phyloP scores from a whole-genome alignment of 2,113 vertebrate species.

The Podilymbus podiceps region DNA sequence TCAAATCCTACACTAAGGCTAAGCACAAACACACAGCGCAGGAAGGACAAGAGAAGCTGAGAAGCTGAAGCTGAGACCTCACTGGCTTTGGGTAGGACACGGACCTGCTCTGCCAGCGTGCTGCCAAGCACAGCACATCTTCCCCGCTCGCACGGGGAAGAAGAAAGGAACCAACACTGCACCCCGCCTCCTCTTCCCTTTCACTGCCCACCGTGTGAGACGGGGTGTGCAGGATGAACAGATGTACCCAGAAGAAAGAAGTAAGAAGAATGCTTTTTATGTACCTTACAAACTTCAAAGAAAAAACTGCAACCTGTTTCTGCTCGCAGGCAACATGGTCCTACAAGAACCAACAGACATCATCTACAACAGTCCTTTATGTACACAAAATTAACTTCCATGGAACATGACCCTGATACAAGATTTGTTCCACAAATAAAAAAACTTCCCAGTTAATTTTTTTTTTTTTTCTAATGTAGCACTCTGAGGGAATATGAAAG shows the following conservation, averaged over 20 bases:
- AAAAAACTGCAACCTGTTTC: background rate
- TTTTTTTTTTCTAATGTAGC: background rate
- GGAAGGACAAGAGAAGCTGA: background rate
- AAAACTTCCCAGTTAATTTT: background rate
- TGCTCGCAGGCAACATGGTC: background rate
- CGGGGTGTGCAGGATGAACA: background rate
- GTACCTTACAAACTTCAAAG: background rate
- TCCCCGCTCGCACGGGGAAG: rapidly evolving
- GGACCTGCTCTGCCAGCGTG: background rate
- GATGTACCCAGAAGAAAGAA: background rate
- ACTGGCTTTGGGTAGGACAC: background rate
- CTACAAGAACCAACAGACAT: background rate
- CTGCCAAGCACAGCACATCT: background rate
- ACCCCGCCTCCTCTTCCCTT: background rate
- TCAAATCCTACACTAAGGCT: background rate
- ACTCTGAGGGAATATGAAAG: conserved; percentile 5
- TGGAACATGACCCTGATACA: background rate
- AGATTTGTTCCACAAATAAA: background rate
- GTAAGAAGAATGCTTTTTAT: background rate
- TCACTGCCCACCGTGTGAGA: background rate
- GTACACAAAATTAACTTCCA: background rate
- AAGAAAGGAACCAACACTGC: rapidly evolving
- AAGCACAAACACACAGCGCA: background rate
- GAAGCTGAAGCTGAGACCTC: background rate
- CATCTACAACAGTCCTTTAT: background rate